Evolutionary conservation across 2,113 vertebrate genomes (phyloP).

Genomic region (Morphnarchus princeps): DNA sequence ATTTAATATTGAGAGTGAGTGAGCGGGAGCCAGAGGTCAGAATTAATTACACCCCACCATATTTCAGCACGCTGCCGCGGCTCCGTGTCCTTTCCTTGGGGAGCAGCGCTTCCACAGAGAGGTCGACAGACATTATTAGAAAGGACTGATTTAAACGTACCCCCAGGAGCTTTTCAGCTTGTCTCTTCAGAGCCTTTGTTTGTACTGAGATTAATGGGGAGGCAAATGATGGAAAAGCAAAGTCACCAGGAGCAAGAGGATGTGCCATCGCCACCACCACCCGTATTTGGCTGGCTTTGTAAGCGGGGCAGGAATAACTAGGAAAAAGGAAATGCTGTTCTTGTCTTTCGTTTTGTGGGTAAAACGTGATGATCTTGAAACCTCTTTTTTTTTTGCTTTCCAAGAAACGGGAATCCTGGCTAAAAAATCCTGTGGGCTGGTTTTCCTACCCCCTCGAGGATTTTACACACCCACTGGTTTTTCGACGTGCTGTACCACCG

Average conservation of each 20-base stretch:
- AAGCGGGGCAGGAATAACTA: not conserved
- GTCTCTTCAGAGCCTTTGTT: slow-evolving; percentile 71
- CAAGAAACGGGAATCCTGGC: not conserved
- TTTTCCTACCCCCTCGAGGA: not conserved
- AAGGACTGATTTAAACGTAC: slow-evolving; percentile 71
- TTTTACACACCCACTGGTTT: not conserved
- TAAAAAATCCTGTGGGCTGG: not conserved
- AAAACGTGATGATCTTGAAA: not conserved
- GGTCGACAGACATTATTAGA: slow-evolving; percentile 67
- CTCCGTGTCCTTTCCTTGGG: slow-evolving; percentile 61
- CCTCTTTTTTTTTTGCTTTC: not conserved
- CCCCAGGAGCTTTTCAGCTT: slow-evolving; percentile 73
- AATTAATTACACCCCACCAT: slow-evolving; percentile 74
- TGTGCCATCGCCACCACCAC: not conserved
- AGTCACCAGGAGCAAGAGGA: slow-evolving; percentile 45
- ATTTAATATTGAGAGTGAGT: slow-evolving; percentile 67
- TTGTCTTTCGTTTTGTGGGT: not conserved
- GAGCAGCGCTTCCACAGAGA: slow-evolving; percentile 50
- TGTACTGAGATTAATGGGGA: slow-evolving; percentile 70
- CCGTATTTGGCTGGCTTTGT: not conserved
- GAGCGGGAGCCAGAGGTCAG: slow-evolving; percentile 66
- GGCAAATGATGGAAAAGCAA: slow-evolving; percentile 46
- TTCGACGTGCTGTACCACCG: rapidly evolving
- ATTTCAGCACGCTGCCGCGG: slow-evolving; percentile 15
- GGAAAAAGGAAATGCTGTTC: not conserved